Evolutionary conservation across 1,140 invertebrate genomes (phyloP).

Genomic region (Ditylenchus dipsaci): DNA sequence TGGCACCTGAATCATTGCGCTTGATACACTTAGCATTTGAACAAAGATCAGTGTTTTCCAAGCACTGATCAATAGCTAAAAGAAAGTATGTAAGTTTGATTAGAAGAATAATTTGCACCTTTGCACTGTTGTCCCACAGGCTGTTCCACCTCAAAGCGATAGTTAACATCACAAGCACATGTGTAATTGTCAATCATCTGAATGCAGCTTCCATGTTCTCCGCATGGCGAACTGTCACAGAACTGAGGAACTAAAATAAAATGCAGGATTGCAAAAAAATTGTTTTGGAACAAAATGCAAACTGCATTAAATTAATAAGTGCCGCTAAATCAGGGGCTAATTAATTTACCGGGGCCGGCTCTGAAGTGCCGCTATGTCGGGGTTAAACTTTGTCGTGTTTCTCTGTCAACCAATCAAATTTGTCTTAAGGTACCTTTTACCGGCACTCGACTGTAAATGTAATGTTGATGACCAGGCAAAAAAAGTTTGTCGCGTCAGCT

Average conservation of each 20-base stretch:
- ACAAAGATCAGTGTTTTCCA: background rate
- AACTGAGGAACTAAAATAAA: constrained; percentile 1
- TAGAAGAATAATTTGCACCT: background rate
- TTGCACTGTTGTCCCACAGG: background rate
- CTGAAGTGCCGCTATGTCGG: too few relatives aligned
- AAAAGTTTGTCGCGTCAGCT: too few relatives aligned
- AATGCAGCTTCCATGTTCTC: background rate
- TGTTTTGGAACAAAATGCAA: too few relatives aligned
- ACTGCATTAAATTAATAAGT: too few relatives aligned
- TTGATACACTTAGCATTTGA: background rate
- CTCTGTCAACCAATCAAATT: too few relatives aligned
- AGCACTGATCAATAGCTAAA: constrained; percentile 1
- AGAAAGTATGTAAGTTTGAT: background rate
- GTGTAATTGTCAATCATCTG: background rate
- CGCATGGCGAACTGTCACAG: background rate
- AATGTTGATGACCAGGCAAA: too few relatives aligned
- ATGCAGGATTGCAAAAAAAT: too few relatives aligned
- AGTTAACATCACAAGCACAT: background rate
- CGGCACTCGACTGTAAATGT: too few relatives aligned
- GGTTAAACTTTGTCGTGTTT: too few relatives aligned
- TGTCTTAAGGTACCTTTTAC: too few relatives aligned
- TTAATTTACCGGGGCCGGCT: too few relatives aligned
- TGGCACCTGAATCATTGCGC: background rate
- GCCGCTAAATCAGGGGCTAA: too few relatives aligned
- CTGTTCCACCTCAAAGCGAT: background rate